Evolutionary conservation across 2,888 invertebrate genomes (phyloP), one percentile per base, ranked within the genome.

Genomic region (Polydrusus tereticollis): DNA sequence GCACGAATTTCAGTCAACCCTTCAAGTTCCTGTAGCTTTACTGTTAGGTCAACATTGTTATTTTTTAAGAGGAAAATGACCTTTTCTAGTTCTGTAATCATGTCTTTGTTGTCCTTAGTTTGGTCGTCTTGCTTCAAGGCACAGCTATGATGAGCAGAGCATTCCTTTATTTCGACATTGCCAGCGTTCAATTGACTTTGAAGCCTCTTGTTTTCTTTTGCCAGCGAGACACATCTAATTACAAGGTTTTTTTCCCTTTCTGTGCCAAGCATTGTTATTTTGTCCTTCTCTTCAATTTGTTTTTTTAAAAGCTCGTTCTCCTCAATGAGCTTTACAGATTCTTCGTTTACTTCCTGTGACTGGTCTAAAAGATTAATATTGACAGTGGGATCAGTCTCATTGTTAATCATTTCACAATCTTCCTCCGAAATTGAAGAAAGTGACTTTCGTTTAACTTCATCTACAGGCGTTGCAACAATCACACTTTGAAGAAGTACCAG

Each of bases 361-460:
- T 29, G 2, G 52, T 26, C 26, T 29, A 52, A 23, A 16, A 33
- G 5, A 2, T 29, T 16, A 33, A 7, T 2, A 20, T 16, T 4
- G n/a, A 12, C 8, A 16, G 60, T 16, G 14, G 50, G 41, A 38
- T 67, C 67, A 8, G 10, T 14, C 43, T 45, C 12, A 38, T 21
- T 26, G 21, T 8, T 18, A 10, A 67, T 21, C 45, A 59, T 36
- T 10, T 68, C 60, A 38, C 29, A 2, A 18, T 60, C 52, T 57
- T 69, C 69, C 45, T 69, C 69, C 8, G 36, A 10, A 36, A 68
- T 68, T 21, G 60, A 50, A 14, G 33, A 16, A n/a, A 68, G 23
- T 6, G 68, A 68, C 12, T 33, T 59, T 12, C 60, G n/a, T 14
- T 43, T 41, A 8, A 38, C 18, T 16, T 60, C 62, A 33, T 29